Evolutionary conservation across 2,113 vertebrate genomes (phyloP).

Genomic region (Sphyrna mokarran): DNA sequence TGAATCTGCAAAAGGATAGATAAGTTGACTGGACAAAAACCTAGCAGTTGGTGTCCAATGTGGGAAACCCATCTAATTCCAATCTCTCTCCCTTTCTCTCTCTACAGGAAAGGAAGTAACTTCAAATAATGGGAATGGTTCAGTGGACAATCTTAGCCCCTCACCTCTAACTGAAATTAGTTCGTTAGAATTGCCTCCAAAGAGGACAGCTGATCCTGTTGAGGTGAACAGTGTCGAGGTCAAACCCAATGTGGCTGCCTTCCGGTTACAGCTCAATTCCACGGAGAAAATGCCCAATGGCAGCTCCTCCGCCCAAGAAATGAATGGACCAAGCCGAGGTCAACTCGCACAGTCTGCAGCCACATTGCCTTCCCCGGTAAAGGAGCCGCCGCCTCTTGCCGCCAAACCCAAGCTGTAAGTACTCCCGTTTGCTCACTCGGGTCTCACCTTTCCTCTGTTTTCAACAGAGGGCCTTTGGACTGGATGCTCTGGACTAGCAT

Average conservation of each 20-base stretch:
- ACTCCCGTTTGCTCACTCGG: conserved; percentile 35
- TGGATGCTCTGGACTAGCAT: neutral
- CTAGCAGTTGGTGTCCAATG: no score
- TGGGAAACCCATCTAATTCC: neutral
- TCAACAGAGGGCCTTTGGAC: neutral
- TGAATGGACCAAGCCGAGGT: conserved; percentile 59
- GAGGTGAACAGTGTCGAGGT: conserved; percentile 63
- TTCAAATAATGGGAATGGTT: neutral
- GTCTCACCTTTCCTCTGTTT: neutral
- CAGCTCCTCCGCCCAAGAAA: conserved; percentile 48
- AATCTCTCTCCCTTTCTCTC: neutral
- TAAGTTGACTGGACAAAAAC: no score
- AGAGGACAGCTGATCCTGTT: conserved; percentile 59
- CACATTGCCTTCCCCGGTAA: conserved; percentile 62
- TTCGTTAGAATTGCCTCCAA: conserved; percentile 71
- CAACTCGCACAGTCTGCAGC: conserved; percentile 44
- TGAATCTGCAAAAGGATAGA: no score
- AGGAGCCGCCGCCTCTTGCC: conserved; percentile 77
- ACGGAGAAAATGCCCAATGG: conserved; percentile 54
- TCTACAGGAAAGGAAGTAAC: neutral
- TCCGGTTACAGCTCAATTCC: conserved; percentile 51
- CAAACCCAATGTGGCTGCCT: conserved; percentile 58
- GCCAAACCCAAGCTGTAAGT: conserved; percentile 97
- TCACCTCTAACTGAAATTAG: conserved; percentile 68
- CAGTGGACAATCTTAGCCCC: conserved; percentile 45